Percentiles rank a stretch among this genome's conserved stretches.
Conservation (phyloP, 92 coral and sea anemone species). For the Palythoa heliodiscus region DNA sequence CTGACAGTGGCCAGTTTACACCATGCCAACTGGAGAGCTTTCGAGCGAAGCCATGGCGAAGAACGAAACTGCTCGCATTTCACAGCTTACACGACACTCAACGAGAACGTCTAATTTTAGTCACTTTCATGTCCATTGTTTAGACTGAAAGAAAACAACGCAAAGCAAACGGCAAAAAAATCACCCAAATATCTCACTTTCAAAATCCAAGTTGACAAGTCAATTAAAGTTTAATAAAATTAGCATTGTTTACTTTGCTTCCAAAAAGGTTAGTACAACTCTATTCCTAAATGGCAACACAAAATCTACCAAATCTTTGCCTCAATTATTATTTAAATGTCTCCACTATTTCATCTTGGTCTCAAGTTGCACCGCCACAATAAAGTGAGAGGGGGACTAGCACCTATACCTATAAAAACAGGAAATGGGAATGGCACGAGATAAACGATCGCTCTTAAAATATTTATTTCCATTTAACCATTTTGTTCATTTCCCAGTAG, state of each 20-base stretch:
- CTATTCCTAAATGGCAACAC: not conserved
- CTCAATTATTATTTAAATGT: not conserved
- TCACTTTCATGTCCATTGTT: not conserved
- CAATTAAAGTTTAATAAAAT: not conserved
- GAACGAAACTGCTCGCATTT: not conserved
- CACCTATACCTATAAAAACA: too few species aligned
- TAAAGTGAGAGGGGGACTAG: too few species aligned
- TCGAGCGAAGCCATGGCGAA: not conserved
- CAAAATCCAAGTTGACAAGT: not conserved
- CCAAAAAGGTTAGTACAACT: not conserved
- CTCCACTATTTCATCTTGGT: too few species aligned
- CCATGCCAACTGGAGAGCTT: slow-evolving; percentile 3
- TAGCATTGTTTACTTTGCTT: not conserved
- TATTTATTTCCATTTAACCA: too few species aligned
- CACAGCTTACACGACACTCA: not conserved
- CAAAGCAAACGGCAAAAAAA: not conserved
- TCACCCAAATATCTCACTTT: not conserved
- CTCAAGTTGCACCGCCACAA: too few species aligned
- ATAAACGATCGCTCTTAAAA: too few species aligned
- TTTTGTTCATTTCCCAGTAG: too few species aligned
- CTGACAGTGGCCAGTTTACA: not conserved
- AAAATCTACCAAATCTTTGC: not conserved
- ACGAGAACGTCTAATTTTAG: not conserved
- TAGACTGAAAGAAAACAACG: slow-evolving; percentile 8
- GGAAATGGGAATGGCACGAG: too few species aligned